Evolutionary conservation across 2,113 vertebrate genomes (phyloP), one percentile per base, ranked within the genome.

Genomic region (Nyctereutes procyonoides): DNA sequence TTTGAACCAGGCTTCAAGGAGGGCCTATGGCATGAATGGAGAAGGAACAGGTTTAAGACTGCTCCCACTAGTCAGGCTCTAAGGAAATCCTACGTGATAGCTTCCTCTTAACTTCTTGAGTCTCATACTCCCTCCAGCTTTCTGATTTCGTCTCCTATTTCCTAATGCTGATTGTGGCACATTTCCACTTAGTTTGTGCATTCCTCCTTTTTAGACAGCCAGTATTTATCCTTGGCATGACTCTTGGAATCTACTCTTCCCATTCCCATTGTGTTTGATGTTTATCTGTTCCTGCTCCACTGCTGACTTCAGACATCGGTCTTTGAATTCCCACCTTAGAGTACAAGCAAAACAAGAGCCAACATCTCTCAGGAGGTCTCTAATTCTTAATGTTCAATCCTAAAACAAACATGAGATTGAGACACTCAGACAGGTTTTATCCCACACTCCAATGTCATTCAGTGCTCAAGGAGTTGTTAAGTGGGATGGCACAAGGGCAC

Each of bases 161-260:
- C 60, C 76, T 81, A 76, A 67, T 67, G 55, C 73, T 84, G 38
- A 96, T 89, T 88, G 83, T 93, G 86, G 62, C 79, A 96, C 30
- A 60, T 92, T 96, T 95, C 92, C 92, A 95, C 85, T 87, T 94
- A 51, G 84, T 92, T 95, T 67, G 95, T 81, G 62, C 55, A 96
- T 51, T 51, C 32, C 48, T 5, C 83, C 76, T n/a, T 97, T 80
- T 74, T 48, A 87, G 90, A 94, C 22, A 93, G 43, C 62, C 53
- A 96, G 35, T 60, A 84, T 97, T 93, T 90, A 95, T 84, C 92
- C 87, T 95, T 90, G 90, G 76, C 69, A 85, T 96, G 53, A 83
- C 8, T 94, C 53, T 94, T 85, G 24, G 35, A 65, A 85, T 94
- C 82, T 71, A 73, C 83, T 88, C 74, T 97, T 97, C 56, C 51